phyloP scores from a whole-genome alignment of 1,140 invertebrate genomes.

The Gryllus bimaculatus region DNA sequence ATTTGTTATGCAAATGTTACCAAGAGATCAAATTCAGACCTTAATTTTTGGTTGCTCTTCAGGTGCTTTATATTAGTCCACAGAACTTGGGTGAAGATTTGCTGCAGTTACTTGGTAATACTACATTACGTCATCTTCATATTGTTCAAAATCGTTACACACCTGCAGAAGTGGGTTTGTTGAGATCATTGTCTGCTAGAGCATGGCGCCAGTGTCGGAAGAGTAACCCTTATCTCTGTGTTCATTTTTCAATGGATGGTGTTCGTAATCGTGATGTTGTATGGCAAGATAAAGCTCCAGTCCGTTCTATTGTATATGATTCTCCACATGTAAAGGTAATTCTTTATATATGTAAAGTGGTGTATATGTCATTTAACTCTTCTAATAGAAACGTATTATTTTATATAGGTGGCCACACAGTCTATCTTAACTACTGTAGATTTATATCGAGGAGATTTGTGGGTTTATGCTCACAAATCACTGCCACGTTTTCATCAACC shows the following conservation, averaged over 20 bases:
- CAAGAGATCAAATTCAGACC: neutral
- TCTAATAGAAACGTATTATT: conserved; percentile 1
- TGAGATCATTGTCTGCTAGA: conserved; percentile 26
- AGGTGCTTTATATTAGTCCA: conserved; percentile 63
- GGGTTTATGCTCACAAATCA: conserved; percentile 50
- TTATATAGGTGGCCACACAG: conserved; percentile 36
- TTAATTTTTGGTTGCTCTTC: conserved; percentile 4
- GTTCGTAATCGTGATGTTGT: conserved; percentile 32
- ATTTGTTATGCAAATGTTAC: neutral
- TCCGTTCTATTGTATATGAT: conserved; percentile 55
- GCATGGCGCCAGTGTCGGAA: conserved; percentile 34
- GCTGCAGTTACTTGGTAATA: conserved; percentile 55
- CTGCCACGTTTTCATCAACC: conserved; percentile 49
- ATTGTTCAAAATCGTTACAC: conserved; percentile 70
- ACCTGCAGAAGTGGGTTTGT: conserved; percentile 30
- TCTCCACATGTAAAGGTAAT: conserved; percentile 50
- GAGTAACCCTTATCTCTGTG: conserved; percentile 31
- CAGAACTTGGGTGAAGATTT: conserved; percentile 74
- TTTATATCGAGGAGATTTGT: conserved; percentile 44
- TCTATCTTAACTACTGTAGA: conserved; percentile 44
- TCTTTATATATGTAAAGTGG: neutral
- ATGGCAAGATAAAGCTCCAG: conserved; percentile 52
- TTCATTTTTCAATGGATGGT: conserved; percentile 33
- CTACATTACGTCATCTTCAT: conserved; percentile 57
- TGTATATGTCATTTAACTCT: conserved; percentile 8